A percentile compares a stretch with the other conserved stretches of the same genome.
phyloP scores from a whole-genome alignment of 2,797 vertebrate genomes.

The Denticeps clupeoides region DNA sequence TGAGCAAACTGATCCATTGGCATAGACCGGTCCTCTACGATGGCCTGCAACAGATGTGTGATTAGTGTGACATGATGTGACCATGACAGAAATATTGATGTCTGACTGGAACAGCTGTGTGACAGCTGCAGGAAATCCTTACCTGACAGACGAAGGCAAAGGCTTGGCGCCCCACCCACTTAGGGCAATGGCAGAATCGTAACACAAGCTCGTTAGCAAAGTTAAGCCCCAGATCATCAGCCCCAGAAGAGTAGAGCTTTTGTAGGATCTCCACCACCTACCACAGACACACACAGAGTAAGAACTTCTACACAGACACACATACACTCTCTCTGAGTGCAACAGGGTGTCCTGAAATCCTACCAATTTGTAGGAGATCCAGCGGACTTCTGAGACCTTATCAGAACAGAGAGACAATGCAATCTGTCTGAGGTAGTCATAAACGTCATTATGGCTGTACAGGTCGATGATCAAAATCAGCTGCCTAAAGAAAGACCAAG shows the following conservation, averaged over 20 bases:
- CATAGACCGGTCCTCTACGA: conserved; percentile 75
- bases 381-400: conserved; percentile 92
- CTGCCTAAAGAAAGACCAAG: conserved; percentile 67
- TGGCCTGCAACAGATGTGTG: conserved; percentile 49
- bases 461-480: conserved; percentile 91
- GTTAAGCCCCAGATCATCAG: conserved; percentile 74
- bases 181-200: conserved; percentile 82
- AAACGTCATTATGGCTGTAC: conserved; percentile 88
- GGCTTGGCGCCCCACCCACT: conserved; percentile 91
- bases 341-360: background rate
- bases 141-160: conserved; percentile 98
- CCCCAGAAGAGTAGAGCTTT: conserved; percentile 73
- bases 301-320: too few relatives aligned
- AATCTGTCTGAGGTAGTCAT: conserved; percentile 90
- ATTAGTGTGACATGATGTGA: too few relatives aligned
- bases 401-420: conserved; percentile 91
- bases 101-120: too few relatives aligned
- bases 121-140: too few relatives aligned
- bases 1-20: conserved; percentile 74
- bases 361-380: conserved; percentile 98
- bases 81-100: too few relatives aligned
- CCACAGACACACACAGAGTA: too few relatives aligned
- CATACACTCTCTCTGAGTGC: too few relatives aligned
- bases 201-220: conserved; percentile 87
- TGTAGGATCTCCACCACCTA: conserved; percentile 95